Conservation (phyloP, 2,113 vertebrate genomes). For the Serinus canaria region DNA sequence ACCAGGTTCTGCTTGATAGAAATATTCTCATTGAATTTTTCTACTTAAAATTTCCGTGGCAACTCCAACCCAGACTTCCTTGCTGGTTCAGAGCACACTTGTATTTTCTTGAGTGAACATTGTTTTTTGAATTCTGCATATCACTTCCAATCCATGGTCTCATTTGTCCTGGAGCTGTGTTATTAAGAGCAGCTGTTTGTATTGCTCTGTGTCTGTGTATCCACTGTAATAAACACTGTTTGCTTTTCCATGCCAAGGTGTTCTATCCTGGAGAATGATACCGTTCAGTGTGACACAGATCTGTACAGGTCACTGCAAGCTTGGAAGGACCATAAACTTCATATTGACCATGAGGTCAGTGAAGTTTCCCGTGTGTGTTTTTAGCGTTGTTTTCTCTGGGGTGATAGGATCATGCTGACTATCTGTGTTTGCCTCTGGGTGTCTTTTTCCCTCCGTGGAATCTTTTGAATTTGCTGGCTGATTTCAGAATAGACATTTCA, state of each 20-base stretch:
- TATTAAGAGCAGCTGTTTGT: not conserved
- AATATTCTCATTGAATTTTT: not conserved
- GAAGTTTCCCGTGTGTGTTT: not conserved
- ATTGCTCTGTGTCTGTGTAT: not conserved
- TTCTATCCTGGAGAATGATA: constrained; percentile 93
- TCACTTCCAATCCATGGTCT: not conserved
- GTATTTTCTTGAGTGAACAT: not conserved
- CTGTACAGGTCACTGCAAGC: constrained; percentile 93
- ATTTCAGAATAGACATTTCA: not conserved
- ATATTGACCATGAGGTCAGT: constrained; percentile 94
- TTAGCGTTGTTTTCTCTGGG: not conserved
- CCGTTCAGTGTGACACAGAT: constrained; percentile 90
- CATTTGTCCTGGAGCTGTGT: not conserved
- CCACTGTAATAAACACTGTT: not conserved
- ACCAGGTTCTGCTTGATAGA: not conserved
- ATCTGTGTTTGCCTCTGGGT: not conserved
- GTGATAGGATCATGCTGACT: not conserved
- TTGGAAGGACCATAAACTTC: constrained; percentile 96
- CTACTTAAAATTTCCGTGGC: not conserved
- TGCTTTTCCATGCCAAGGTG: constrained; percentile 75
- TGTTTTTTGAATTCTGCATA: not conserved
- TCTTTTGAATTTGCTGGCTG: not conserved
- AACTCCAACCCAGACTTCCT: not conserved
- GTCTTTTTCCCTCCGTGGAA: not conserved
- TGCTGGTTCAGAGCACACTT: not conserved